phyloP scores from a whole-genome alignment of 2,888 invertebrate species.

The Trichopria drosophilae region DNA sequence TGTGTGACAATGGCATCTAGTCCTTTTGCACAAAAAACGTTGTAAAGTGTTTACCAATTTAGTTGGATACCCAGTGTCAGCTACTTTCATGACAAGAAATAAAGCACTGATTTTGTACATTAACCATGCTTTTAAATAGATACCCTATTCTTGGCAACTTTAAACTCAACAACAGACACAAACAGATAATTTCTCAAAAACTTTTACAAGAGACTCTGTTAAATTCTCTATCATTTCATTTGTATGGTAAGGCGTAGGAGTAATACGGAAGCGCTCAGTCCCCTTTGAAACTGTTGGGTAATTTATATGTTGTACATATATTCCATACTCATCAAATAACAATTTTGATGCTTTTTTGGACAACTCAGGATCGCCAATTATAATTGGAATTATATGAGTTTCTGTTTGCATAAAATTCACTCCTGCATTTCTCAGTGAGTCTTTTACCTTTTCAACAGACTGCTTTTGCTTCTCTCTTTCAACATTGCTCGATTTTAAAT shows the following conservation, averaged over 20 bases:
- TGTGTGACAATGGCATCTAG: too few relatives aligned
- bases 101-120: too few relatives aligned
- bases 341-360: slow-evolving; percentile 78
- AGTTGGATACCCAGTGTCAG: too few relatives aligned
- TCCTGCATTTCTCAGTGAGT: slow-evolving; percentile 42
- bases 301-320: slow-evolving; percentile 93
- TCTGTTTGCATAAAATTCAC: slow-evolving; percentile 20
- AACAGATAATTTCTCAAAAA: slow-evolving; percentile 25
- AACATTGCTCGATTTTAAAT: slow-evolving; percentile 82
- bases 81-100: too few relatives aligned
- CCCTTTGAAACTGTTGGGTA: slow-evolving; percentile 90
- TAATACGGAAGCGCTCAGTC: slow-evolving; percentile 83
- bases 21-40: too few relatives aligned
- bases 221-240: slow-evolving; percentile 25
- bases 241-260: slow-evolving; percentile 61
- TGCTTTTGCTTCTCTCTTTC: slow-evolving; percentile 74
- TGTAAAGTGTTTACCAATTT: too few relatives aligned
- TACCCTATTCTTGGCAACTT: too few relatives aligned
- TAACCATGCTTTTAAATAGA: too few relatives aligned
- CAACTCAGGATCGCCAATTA: slow-evolving; percentile 78
- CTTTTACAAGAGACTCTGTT: slow-evolving; percentile 28
- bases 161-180: slow-evolving; percentile 25
- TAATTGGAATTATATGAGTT: slow-evolving; percentile 30
- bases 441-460: slow-evolving; percentile 79
- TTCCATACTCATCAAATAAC: slow-evolving; percentile 76